These are phyloP conservation scores for Drosophila emarginata DNA, from an alignment of 2,888 invertebrate species.

Conservation along the genomic window DNA sequence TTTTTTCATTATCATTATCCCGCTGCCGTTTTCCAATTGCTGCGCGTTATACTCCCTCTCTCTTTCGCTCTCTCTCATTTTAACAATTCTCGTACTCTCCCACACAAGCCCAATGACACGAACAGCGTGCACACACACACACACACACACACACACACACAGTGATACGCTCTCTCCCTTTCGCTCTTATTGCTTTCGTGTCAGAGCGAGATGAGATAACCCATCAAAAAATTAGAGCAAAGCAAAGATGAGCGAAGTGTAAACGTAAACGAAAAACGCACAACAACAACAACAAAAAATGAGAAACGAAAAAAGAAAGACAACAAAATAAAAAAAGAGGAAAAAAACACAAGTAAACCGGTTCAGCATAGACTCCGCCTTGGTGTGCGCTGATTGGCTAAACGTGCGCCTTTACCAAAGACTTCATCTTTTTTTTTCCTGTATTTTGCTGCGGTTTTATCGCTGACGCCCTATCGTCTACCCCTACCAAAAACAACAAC, in stretches of 20 bases:
- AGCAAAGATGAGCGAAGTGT: slow-evolving; percentile 72
- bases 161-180: slow-evolving; percentile 52
- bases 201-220: slow-evolving; percentile 81
- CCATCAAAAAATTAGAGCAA: slow-evolving; percentile 74
- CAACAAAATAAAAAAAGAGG: slow-evolving; percentile 44
- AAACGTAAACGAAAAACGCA: slow-evolving; percentile 65
- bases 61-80: slow-evolving; percentile 19
- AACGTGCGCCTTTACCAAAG: slow-evolving; percentile 57
- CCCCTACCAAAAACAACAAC: background rate
- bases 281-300: slow-evolving; percentile 30
- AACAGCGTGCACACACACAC: slow-evolving; percentile 18
- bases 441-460: slow-evolving; percentile 70
- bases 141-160: slow-evolving; percentile 11
- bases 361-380: slow-evolving; percentile 80
- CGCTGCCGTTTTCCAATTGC: slow-evolving; percentile 20
- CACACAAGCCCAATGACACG: slow-evolving; percentile 20
- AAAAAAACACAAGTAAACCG: slow-evolving; percentile 74
- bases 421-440: slow-evolving; percentile 65
- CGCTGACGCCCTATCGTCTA: slow-evolving; percentile 49
- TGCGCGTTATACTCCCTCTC: slow-evolving; percentile 31
- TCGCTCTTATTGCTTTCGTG: slow-evolving; percentile 52
- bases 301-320: slow-evolving; percentile 39
- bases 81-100: slow-evolving; percentile 30
- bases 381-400: slow-evolving; percentile 79
- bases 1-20: slow-evolving; percentile 53